Conservation (phyloP, 2,888 invertebrate genomes). For the Agonopterix heracliana region DNA sequence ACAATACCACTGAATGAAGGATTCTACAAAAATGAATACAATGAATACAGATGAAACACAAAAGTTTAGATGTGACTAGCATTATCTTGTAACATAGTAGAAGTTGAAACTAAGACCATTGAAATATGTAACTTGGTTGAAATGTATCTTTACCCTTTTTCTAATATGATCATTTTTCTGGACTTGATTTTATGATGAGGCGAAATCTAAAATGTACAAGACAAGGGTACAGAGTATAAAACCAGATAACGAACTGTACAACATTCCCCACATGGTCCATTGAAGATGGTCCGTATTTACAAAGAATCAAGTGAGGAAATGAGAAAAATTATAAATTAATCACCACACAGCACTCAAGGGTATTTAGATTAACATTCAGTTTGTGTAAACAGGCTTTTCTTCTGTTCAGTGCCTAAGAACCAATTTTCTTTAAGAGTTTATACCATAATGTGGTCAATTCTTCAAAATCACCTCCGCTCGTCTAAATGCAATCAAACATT, state of each 20-base stretch:
- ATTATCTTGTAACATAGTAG: neutral
- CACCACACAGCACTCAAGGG: too few species aligned
- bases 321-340: neutral
- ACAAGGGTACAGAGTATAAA: neutral
- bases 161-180: neutral
- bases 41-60: neutral
- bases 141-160: neutral
- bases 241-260: neutral
- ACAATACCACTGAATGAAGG: neutral
- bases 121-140: neutral
- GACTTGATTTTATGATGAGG: neutral
- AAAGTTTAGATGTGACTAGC: neutral
- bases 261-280: neutral
- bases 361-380: too few species aligned
- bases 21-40: neutral
- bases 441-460: conserved; percentile 9
- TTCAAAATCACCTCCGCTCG: conserved; percentile 1
- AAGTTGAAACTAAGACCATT: neutral
- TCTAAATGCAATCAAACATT: conserved; percentile 1
- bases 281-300: neutral
- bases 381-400: neutral
- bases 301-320: neutral
- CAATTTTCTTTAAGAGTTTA: neutral
- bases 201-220: neutral
- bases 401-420: conserved; percentile 1